phyloP scores from a whole-genome alignment of 2,113 vertebrate genomes.

The Myodes glareolus region DNA sequence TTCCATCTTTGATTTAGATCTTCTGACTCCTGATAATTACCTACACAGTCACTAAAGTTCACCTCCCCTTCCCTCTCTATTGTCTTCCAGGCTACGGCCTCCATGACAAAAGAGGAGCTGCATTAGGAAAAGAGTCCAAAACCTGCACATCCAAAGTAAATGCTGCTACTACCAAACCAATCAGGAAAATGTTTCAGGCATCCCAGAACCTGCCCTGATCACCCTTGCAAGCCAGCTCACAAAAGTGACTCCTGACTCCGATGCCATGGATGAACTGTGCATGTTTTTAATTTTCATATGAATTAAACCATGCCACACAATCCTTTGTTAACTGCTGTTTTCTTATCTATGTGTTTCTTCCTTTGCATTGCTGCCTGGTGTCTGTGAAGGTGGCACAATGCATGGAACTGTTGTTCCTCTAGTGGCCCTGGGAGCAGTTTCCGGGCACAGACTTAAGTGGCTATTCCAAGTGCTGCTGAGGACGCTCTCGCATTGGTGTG shows the following conservation, averaged over 20 bases:
- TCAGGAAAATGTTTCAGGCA: background rate
- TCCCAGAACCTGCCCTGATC: background rate
- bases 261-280: background rate
- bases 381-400: fast-evolving
- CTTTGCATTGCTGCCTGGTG: fast-evolving
- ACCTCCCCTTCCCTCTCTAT: background rate
- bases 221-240: background rate
- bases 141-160: background rate
- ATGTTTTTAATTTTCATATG: background rate
- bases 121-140: background rate
- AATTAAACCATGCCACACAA: background rate
- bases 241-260: background rate
- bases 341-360: background rate
- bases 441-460: background rate
- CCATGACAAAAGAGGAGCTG: background rate
- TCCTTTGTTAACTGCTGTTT: background rate
- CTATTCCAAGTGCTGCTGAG: background rate
- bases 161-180: background rate
- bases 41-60: background rate
- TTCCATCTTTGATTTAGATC: background rate
- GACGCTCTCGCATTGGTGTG: background rate
- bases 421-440: background rate
- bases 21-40: background rate
- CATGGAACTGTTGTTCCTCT: background rate
- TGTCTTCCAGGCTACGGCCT: background rate